Conservation (phyloP, 2,888 invertebrate genomes). For the Lithophane semibrunnea region DNA sequence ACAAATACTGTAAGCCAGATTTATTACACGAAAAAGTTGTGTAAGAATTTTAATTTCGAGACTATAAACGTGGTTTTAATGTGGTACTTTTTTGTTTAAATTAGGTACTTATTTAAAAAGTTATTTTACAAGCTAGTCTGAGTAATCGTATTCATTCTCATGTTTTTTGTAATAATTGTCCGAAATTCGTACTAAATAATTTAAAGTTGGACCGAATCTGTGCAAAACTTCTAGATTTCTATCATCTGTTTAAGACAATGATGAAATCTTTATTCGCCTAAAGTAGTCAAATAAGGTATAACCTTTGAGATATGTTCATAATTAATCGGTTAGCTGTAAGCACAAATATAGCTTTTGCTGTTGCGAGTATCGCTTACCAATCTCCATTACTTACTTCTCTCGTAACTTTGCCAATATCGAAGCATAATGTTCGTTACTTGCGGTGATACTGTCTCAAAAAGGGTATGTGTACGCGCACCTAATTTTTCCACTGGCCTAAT, state of each 20-base stretch:
- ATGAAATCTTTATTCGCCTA: background rate
- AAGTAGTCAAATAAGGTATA: background rate
- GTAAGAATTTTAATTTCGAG: constrained; percentile 49
- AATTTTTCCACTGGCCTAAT: background rate
- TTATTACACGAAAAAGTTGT: constrained; percentile 54
- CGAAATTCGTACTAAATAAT: background rate
- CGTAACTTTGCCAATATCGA: background rate
- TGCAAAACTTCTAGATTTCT: background rate
- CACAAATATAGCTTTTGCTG: background rate
- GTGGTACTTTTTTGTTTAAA: constrained; percentile 43
- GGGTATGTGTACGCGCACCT: too few species aligned
- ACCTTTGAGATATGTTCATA: too few species aligned
- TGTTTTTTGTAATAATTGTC: background rate
- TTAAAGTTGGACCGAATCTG: background rate
- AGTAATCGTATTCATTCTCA: background rate
- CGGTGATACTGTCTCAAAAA: background rate
- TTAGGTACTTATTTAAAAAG: constrained; percentile 14
- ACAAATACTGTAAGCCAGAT: constrained; percentile 48
- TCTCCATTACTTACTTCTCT: background rate
- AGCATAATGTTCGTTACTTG: background rate
- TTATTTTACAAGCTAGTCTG: constrained; percentile 22
- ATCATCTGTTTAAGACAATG: background rate
- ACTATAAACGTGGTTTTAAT: constrained; percentile 47
- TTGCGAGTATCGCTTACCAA: background rate
- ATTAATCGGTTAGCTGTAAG: background rate